Base-by-base conservation (phyloP, 2,113 vertebrate genomes). In the Silurus meridionalis region DNA sequence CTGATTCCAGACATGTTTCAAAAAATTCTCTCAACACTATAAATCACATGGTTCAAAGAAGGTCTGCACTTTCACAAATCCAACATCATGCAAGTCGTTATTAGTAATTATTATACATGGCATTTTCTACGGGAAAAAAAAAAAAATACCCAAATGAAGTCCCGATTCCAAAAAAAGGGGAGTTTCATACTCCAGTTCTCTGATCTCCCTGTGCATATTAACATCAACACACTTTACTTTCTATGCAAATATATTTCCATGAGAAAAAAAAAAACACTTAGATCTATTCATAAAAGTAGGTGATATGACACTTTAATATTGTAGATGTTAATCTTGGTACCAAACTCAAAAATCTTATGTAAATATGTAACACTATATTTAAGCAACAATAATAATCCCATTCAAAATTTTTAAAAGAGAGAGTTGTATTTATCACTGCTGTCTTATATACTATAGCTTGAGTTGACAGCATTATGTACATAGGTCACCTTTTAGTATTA, bases 401-500 rank as follows among this genome's bases (percentile, higher is more conserved):
- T 91, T 90, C 90, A 93, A 89, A 92, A 91, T 93, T 93, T 87
- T 91, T 37, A 37, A 91, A 93, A 94, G 92, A 93, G 93, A 94
- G 92, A 95, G 92, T 88, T 94, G 93, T 95, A 95, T 97, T 97
- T 98, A 97, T 98, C 95, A 92, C 94, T 93, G 95, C 96, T 97
- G 94, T 95, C 93, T 91, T 92, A 93, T 94, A 91, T 94, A 93
- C 89, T 84, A 93, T 94, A 94, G 93, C 93, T 93, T 95, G 93
- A 94, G 94, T 94, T 96, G 95, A 96, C 96, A 96, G 93, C 95
- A 93, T 95, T 96, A 88, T 98, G 96, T 98, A 97, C 94, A 98
- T 97, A 98, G 94, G 93, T 97, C 96, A 97, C 96, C 95, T 96
- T 95, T 94, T 96, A 97, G 94, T 97, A 98, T 97, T 98, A 97